Base-by-base conservation (phyloP, 2,888 invertebrate species). In the Geotrupes spiniger region DNA sequence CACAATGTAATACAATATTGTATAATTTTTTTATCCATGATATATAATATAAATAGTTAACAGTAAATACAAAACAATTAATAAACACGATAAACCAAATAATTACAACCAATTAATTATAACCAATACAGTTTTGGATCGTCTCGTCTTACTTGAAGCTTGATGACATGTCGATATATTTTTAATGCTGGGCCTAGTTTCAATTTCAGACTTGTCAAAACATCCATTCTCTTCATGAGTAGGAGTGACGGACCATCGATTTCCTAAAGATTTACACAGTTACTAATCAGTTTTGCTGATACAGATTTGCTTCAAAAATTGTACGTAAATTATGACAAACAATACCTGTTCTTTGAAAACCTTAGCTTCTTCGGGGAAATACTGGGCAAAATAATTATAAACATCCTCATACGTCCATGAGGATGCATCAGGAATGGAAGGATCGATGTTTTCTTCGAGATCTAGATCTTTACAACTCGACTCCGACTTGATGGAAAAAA, bases 181-280 rank as follows among this genome's bases (percentile, higher is more conserved):
- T 92, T 89, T 36, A 95, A 76, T 2, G 93, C 93, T 36, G 92
- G 92, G 0, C 95, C 95, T 9, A 96, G 76, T 53, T 89, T 88
- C 12, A 96, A 75, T 29, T 87, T 84, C 51, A 96, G 76, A 26
- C 89, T 88, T 49, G 81, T 84, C 2, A 95, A 78, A 15, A 96
- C 89, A 67, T 95, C 94, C 28, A 83, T 81, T 55, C 95, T 79
- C 61, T 87, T 85, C 70, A 96, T 83, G 62, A 96, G 78, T 51
- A 93, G 76, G 44, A 96, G 72, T 1, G 92, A 89, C 63, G 84
- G 83, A 0, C 96, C 96, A 76, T 96, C 96, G 53, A 96, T 92
- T 68, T 94, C 91, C 89, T 92, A 72, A 16, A 72, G 70, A 47
- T 21, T 21, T 21, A 21, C 21, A 21, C 21, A 21, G 11, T 3